Conservation (phyloP, 2,888 invertebrate genomes). For the Xestia rhomboidea region DNA sequence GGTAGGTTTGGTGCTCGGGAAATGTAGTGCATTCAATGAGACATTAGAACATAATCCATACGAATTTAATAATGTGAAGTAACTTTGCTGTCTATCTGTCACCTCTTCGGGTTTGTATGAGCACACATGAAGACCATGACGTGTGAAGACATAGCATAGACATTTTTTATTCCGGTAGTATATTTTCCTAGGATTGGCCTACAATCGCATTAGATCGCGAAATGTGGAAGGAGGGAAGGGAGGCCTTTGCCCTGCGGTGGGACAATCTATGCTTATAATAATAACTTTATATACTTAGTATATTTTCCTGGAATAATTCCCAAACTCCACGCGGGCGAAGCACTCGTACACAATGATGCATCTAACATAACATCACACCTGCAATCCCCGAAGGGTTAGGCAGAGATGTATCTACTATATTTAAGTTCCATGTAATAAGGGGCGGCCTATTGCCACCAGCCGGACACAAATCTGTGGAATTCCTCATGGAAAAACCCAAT, state of each 20-base stretch:
- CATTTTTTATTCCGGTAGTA: neutral
- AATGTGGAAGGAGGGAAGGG: too few relatives aligned
- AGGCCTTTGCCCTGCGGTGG: too few relatives aligned
- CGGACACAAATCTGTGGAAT: neutral
- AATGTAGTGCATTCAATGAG: neutral
- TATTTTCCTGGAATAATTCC: neutral
- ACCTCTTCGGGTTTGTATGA: neutral
- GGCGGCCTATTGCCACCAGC: neutral
- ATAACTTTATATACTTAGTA: too few relatives aligned
- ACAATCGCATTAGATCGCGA: too few relatives aligned
- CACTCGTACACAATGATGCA: neutral
- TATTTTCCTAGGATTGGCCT: too few relatives aligned
- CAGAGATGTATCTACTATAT: neutral
- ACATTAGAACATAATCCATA: neutral
- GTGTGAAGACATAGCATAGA: neutral
- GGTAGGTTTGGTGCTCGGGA: neutral
- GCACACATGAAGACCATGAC: neutral
- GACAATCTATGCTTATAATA: too few relatives aligned
- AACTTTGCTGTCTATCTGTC: neutral
- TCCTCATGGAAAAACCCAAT: neutral
- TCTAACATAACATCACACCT: neutral
- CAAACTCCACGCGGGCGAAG: neutral
- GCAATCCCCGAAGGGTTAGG: neutral
- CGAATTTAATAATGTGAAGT: neutral
- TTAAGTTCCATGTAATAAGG: neutral